phyloP scores from a whole-genome alignment of 2,113 vertebrate genomes.

The Mellivora capensis region DNA sequence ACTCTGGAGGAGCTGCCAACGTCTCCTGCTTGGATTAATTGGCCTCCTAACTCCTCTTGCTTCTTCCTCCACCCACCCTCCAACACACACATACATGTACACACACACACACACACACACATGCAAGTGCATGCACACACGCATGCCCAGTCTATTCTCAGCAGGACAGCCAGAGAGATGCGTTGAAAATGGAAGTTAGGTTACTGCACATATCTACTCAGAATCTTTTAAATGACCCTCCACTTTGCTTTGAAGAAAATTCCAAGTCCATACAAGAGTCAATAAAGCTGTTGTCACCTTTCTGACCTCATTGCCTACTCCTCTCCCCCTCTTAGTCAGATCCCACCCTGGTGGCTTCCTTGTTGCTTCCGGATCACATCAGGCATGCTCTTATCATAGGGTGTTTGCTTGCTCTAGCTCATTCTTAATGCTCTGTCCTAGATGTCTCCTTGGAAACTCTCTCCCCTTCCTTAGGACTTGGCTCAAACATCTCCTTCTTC shows the following conservation, averaged over 20 bases:
- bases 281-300: neutral
- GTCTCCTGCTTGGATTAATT: neutral
- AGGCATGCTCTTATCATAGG: neutral
- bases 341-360: neutral
- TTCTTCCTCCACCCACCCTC: neutral
- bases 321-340: neutral
- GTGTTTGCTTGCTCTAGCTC: neutral
- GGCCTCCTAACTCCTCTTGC: neutral
- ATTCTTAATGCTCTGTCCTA: neutral
- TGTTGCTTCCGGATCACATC: neutral
- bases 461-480: neutral
- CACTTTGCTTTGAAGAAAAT: neutral
- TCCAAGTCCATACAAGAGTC: neutral
- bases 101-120: neutral
- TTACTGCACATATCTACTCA: neutral
- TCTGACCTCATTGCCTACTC: neutral
- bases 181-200: neutral
- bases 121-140: neutral
- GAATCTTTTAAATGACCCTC: neutral
- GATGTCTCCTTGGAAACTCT: neutral
- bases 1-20: neutral
- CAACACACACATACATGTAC: neutral
- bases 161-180: neutral
- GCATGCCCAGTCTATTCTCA: neutral
- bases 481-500: neutral